A percentile compares a stretch with the other conserved stretches of the same genome.
phyloP scores from a whole-genome alignment of 2,888 invertebrate species.

The Drosophila imparisetae region DNA sequence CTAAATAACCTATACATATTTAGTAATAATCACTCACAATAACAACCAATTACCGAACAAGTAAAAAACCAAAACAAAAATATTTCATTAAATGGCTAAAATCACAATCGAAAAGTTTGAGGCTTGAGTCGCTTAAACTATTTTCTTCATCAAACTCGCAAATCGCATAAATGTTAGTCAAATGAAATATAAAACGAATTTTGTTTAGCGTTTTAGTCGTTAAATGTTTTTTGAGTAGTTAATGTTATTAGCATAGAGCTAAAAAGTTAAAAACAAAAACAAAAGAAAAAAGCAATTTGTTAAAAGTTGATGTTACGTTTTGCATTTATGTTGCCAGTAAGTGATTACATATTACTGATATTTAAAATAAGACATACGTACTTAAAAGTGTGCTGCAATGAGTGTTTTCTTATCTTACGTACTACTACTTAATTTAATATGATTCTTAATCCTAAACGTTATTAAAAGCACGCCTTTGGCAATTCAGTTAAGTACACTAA shows the following conservation, averaged over 20 bases:
- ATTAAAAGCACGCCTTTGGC: not conserved
- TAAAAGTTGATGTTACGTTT: constrained; percentile 64
- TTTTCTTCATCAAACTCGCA: constrained; percentile 29
- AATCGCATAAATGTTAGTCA: constrained; percentile 31
- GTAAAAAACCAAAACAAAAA: constrained; percentile 8
- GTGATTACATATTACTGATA: constrained; percentile 29
- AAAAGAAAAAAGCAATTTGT: constrained; percentile 37
- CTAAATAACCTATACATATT: constrained; percentile 46
- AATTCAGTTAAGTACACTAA: not conserved
- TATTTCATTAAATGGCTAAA: constrained; percentile 17
- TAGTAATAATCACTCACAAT: constrained; percentile 19
- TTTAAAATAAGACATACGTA: constrained; percentile 16
- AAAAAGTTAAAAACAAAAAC: constrained; percentile 10
- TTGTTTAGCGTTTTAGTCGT: constrained; percentile 68
- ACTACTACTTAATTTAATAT: not conserved
- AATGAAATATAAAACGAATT: constrained; percentile 56
- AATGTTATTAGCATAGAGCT: constrained; percentile 43
- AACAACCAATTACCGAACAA: constrained; percentile 17
- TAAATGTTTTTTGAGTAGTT: constrained; percentile 59
- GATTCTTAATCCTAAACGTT: not conserved
- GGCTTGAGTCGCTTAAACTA: constrained; percentile 20
- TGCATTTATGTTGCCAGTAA: constrained; percentile 71
- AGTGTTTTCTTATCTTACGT: constrained; percentile 2
- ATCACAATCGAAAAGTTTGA: not conserved
- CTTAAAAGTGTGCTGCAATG: constrained; percentile 11